These are phyloP conservation scores for Parauchenoglanis ngamensis DNA, from an alignment of 2,797 vertebrate genomes.

Conservation along the genomic window DNA sequence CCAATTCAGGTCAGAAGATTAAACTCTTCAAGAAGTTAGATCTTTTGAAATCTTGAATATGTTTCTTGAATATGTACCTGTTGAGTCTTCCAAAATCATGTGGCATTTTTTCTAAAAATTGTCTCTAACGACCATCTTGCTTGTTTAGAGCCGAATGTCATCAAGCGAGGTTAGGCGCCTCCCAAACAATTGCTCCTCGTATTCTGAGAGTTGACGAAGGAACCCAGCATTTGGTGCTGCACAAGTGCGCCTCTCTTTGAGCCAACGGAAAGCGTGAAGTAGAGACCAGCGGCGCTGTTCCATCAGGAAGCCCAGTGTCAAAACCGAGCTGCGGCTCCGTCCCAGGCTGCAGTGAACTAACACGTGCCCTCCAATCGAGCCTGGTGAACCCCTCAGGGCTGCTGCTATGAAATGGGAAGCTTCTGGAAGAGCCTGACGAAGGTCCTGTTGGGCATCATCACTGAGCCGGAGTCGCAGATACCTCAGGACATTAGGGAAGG, in stretches of 20 bases:
- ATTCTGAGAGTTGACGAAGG: slow-evolving; percentile 66
- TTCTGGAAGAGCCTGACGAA: slow-evolving; percentile 65
- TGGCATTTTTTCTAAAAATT: neutral
- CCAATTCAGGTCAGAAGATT: neutral
- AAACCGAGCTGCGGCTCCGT: slow-evolving; percentile 67
- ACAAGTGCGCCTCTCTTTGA: slow-evolving; percentile 69
- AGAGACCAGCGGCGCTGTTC: slow-evolving; percentile 67
- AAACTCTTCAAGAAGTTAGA: neutral
- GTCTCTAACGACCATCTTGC: slow-evolving; percentile 7
- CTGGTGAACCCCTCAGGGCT: slow-evolving; percentile 59
- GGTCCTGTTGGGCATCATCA: slow-evolving; percentile 69
- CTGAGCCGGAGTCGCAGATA: slow-evolving; percentile 67
- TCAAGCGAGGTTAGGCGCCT: slow-evolving; percentile 66
- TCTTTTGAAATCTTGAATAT: neutral
- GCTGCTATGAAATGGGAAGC: slow-evolving; percentile 66
- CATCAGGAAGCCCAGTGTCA: slow-evolving; percentile 72
- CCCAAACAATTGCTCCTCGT: slow-evolving; percentile 71
- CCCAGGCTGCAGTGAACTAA: slow-evolving; percentile 71
- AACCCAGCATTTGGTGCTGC: slow-evolving; percentile 70
- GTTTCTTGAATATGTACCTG: neutral
- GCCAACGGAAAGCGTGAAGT: slow-evolving; percentile 68
- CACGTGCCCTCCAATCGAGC: slow-evolving; percentile 59
- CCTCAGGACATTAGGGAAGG: slow-evolving; percentile 64
- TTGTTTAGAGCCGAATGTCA: slow-evolving; percentile 63
- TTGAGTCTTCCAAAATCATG: neutral